Evolutionary conservation across 2,888 invertebrate genomes (phyloP).

Genomic region (Nephrotoma guestfalica): DNA sequence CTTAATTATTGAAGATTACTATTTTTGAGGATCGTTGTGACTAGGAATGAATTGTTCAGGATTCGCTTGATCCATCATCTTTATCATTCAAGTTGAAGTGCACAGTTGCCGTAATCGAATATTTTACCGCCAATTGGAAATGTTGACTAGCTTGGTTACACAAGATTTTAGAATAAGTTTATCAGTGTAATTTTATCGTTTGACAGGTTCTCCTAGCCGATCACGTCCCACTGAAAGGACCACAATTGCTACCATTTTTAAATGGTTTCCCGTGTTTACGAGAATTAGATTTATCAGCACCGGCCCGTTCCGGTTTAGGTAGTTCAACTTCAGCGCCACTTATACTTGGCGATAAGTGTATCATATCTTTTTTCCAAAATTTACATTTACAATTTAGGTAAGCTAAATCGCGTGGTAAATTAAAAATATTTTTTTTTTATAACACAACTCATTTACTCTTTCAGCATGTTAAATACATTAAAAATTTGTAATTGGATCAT

Average conservation of each 20-base stretch:
- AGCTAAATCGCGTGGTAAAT: neutral
- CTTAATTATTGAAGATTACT: too few relatives aligned
- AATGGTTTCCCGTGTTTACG: constrained; percentile 35
- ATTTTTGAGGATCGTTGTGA: too few relatives aligned
- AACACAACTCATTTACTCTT: neutral
- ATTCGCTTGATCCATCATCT: too few relatives aligned
- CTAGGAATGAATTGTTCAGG: too few relatives aligned
- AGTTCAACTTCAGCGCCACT: constrained; percentile 26
- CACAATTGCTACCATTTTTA: constrained; percentile 34
- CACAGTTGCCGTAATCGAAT: neutral
- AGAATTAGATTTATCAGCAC: constrained; percentile 35
- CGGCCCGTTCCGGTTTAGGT: constrained; percentile 32
- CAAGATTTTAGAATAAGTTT: neutral
- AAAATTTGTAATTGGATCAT: constrained; percentile 24
- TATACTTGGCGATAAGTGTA: constrained; percentile 34
- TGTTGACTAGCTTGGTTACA: neutral
- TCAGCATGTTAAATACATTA: constrained; percentile 20
- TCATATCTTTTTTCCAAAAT: constrained; percentile 33
- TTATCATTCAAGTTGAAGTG: too few relatives aligned
- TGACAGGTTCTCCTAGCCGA: constrained; percentile 33
- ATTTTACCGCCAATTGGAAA: too few relatives aligned
- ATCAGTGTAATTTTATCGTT: neutral
- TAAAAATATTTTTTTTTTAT: neutral
- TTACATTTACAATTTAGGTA: constrained; percentile 32
- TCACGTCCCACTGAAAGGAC: constrained; percentile 32